Conservation (phyloP, 2,888 invertebrate genomes). For the Congeria kusceri region DNA sequence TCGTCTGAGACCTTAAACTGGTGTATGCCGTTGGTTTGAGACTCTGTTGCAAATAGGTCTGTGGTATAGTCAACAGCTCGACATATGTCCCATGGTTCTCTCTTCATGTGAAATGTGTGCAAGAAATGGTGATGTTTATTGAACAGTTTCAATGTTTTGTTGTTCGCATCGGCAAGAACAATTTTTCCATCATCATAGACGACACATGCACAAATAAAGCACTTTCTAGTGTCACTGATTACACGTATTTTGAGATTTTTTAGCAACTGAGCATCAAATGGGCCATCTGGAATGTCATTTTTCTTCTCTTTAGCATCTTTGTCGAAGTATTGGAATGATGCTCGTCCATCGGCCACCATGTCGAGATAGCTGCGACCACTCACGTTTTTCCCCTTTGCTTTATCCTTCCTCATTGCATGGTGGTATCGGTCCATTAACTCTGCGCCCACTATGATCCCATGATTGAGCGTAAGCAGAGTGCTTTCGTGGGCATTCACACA, state of each 20-base stretch:
- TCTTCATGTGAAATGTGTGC: conserved; percentile 40
- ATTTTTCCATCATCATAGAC: conserved; percentile 36
- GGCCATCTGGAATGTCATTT: background rate
- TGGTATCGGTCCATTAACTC: conserved; percentile 43
- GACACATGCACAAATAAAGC: conserved; percentile 49
- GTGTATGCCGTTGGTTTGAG: conserved; percentile 42
- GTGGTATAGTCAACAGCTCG: conserved; percentile 32
- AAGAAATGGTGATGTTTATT: conserved; percentile 46
- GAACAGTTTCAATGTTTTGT: conserved; percentile 48
- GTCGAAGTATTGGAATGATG: conserved; percentile 34
- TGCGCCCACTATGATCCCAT: conserved; percentile 44
- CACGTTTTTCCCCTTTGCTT: conserved; percentile 6
- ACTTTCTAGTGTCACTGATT: conserved; percentile 33
- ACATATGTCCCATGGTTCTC: conserved; percentile 57
- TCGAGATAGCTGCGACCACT: conserved; percentile 28
- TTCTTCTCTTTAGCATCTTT: conserved; percentile 7
- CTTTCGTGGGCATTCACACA: conserved; percentile 53
- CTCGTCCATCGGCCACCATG: conserved; percentile 46
- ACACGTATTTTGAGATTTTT: conserved; percentile 33
- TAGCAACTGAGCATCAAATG: background rate
- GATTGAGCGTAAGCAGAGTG: conserved; percentile 52
- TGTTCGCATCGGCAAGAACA: conserved; percentile 54
- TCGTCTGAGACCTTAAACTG: conserved; percentile 40
- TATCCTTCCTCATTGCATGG: conserved; percentile 56
- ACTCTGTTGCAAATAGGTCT: conserved; percentile 51